Conservation (phyloP, 2,888 invertebrate genomes). For the Lobophora halterata region DNA sequence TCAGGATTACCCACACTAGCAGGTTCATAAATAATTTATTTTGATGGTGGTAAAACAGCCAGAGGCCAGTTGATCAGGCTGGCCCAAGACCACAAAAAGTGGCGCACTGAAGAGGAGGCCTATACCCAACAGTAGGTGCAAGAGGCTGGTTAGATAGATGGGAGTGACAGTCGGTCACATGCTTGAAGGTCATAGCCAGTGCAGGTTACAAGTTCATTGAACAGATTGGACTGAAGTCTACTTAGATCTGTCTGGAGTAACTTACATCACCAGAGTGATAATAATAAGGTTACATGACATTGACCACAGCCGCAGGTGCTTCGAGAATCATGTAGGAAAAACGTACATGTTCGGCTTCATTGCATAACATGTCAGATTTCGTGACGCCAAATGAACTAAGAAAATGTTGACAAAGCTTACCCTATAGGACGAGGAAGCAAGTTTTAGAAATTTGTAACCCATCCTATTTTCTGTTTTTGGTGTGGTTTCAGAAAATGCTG, state of each 20-base stretch:
- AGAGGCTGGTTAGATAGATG: conserved; percentile 36
- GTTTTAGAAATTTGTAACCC: conserved; percentile 70
- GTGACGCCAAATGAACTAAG: conserved; percentile 1
- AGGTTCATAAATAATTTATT: too few species aligned
- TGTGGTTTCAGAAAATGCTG: conserved; percentile 33
- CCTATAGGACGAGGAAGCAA: conserved; percentile 64
- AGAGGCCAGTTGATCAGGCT: too few species aligned
- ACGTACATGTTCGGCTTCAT: conserved; percentile 33
- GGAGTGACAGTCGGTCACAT: conserved; percentile 60
- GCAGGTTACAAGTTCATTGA: conserved; percentile 25
- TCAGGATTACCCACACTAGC: too few species aligned
- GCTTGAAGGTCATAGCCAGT: conserved; percentile 62
- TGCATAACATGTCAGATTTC: conserved; percentile 61
- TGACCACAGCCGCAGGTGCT: background rate
- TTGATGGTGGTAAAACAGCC: too few species aligned
- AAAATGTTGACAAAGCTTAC: conserved; percentile 46
- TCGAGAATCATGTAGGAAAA: conserved; percentile 2
- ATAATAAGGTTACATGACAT: conserved; percentile 3
- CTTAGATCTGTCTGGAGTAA: too few species aligned
- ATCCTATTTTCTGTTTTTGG: conserved; percentile 41
- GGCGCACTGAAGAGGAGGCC: too few species aligned
- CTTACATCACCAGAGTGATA: too few species aligned
- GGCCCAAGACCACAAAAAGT: too few species aligned
- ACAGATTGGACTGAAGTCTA: background rate
- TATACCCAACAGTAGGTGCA: too few species aligned